Evolutionary conservation across 2,888 invertebrate species (phyloP).

Genomic region (Drosophila trichaetosa): DNA sequence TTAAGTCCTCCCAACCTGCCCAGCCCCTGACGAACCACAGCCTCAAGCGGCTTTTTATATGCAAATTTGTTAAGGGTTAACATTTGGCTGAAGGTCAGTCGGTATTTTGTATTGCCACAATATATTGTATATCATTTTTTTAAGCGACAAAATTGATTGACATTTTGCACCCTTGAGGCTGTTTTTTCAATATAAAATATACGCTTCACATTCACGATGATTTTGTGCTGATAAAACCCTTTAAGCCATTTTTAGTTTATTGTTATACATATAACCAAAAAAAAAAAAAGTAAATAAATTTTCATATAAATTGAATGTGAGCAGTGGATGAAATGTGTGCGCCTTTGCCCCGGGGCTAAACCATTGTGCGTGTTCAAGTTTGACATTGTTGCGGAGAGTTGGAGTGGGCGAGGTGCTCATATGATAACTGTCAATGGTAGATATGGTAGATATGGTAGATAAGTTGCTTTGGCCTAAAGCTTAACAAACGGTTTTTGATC

Average conservation of each 20-base stretch:
- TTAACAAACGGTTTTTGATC: constrained; percentile 10
- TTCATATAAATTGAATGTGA: constrained; percentile 61
- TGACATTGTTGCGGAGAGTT: constrained; percentile 23
- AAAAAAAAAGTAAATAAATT: constrained; percentile 50
- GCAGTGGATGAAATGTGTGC: constrained; percentile 48
- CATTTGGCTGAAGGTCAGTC: constrained; percentile 75
- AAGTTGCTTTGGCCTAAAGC: constrained; percentile 30
- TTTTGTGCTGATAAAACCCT: constrained; percentile 66
- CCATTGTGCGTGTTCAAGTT: constrained; percentile 38
- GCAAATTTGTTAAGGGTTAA: constrained; percentile 76
- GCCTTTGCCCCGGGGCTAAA: constrained; percentile 24
- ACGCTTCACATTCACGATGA: constrained; percentile 50
- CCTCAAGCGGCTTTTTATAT: constrained; percentile 68
- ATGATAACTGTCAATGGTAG: constrained; percentile 8
- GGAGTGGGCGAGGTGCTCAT: background rate
- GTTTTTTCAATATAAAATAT: constrained; percentile 63
- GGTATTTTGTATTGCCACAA: constrained; percentile 64
- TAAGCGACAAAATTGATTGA: constrained; percentile 77
- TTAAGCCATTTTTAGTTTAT: constrained; percentile 74
- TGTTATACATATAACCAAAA: constrained; percentile 41
- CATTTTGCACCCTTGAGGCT: constrained; percentile 74
- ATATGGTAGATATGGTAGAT: background rate
- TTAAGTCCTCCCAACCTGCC: background rate
- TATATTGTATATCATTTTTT: constrained; percentile 71
- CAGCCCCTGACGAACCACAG: background rate